Percentiles rank a stretch among this genome's conserved stretches.
Evolutionary conservation across 2,888 invertebrate genomes (phyloP).

Genomic region (Parochlus steinenii): DNA sequence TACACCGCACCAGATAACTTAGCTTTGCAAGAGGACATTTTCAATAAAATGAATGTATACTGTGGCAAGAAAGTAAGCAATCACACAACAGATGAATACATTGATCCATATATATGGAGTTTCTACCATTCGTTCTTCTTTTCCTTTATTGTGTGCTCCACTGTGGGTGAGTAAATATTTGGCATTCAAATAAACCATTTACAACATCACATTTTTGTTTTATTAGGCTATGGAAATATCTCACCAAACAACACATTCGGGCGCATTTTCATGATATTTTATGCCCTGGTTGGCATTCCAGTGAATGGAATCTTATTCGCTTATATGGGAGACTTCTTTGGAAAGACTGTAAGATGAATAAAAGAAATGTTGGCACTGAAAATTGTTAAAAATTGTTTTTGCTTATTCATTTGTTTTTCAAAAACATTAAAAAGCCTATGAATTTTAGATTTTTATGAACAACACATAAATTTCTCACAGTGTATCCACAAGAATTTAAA

Average conservation of each 20-base stretch:
- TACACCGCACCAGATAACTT: constrained; percentile 23
- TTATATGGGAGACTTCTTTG: constrained; percentile 72
- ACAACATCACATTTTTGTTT: constrained; percentile 9
- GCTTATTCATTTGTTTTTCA: constrained; percentile 1
- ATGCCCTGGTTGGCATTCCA: constrained; percentile 58
- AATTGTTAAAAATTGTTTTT: constrained; percentile 2
- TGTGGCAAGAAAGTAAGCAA: constrained; percentile 58
- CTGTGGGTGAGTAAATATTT: constrained; percentile 50
- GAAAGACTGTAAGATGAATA: constrained; percentile 43
- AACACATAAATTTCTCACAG: neutral
- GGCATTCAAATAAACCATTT: constrained; percentile 1
- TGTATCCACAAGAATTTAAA: neutral
- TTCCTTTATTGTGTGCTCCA: constrained; percentile 79
- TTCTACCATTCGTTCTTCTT: constrained; percentile 86
- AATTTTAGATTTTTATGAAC: neutral
- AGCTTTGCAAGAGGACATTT: constrained; percentile 22
- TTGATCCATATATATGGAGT: constrained; percentile 57
- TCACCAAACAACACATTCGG: constrained; percentile 67
- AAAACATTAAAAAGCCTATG: neutral
- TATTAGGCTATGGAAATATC: constrained; percentile 74
- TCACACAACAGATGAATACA: constrained; percentile 42
- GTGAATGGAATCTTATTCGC: constrained; percentile 45
- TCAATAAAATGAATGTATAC: constrained; percentile 43
- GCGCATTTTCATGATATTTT: constrained; percentile 72
- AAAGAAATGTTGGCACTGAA: neutral